Percentiles rank a stretch among this genome's conserved stretches.
Conservation (phyloP, 2,888 invertebrate species). For the Amiota minor region DNA sequence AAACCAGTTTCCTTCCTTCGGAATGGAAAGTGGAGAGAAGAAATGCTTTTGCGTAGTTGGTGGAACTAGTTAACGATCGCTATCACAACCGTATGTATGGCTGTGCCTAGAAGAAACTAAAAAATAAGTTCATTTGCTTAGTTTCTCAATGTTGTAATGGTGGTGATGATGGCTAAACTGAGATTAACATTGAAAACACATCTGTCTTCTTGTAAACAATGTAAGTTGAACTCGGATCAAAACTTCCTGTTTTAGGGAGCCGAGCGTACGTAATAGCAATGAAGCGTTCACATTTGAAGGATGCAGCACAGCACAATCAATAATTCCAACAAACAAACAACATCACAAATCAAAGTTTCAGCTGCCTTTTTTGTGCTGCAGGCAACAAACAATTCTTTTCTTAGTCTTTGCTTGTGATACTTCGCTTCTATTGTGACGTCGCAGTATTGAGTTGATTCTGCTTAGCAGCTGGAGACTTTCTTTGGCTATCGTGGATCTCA, state of each 20-base stretch:
- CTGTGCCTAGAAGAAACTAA: neutral
- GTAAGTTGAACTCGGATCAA: neutral
- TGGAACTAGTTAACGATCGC: conserved; percentile 9
- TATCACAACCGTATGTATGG: neutral
- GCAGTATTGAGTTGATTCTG: too few species aligned
- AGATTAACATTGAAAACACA: conserved; percentile 11
- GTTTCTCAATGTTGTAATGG: neutral
- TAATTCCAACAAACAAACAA: too few species aligned
- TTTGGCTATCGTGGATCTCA: neutral
- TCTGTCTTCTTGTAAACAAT: neutral
- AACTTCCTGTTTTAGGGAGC: neutral
- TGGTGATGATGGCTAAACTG: conserved; percentile 11
- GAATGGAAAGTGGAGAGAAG: too few species aligned
- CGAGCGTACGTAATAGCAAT: conserved; percentile 1
- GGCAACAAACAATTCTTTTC: too few species aligned
- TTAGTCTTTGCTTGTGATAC: too few species aligned
- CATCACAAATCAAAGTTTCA: neutral
- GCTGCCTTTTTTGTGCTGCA: conserved; percentile 11
- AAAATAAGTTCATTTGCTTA: neutral
- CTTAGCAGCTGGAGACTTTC: neutral
- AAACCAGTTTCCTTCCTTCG: conserved; percentile 14
- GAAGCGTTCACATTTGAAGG: neutral
- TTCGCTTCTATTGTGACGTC: too few species aligned
- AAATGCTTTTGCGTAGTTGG: too few species aligned
- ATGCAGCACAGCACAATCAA: neutral